A percentile compares a stretch with the other conserved stretches of the same genome.
These are phyloP conservation scores for Linyphia triangularis DNA, from an alignment of 2,888 invertebrate species.

Conservation along the genomic window DNA sequence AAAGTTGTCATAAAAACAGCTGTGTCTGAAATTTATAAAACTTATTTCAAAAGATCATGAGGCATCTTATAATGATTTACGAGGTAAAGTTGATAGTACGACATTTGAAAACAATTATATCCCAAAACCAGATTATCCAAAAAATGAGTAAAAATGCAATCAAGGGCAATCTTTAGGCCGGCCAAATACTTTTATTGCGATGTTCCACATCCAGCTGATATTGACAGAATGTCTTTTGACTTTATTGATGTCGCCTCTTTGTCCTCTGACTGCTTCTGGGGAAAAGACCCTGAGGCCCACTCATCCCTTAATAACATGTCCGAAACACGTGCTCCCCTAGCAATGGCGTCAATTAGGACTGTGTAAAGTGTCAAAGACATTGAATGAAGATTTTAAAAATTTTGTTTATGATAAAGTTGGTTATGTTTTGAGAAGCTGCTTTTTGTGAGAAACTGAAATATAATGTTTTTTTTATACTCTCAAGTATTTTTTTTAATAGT, in stretches of 20 bases:
- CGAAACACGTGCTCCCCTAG: constrained; percentile 36
- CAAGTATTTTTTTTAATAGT: no score
- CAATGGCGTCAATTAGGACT: constrained; percentile 27
- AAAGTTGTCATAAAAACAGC: no score
- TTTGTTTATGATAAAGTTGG: background rate
- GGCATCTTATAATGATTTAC: no score
- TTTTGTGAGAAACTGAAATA: no score
- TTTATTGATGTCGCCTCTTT: constrained; percentile 36
- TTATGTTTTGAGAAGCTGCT: no score
- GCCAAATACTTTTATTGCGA: constrained; percentile 19
- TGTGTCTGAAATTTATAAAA: no score
- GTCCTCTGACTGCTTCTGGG: constrained; percentile 8
- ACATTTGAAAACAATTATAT: background rate
- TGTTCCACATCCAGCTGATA: constrained; percentile 35
- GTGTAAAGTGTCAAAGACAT: constrained; percentile 3
- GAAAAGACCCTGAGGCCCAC: constrained; percentile 13
- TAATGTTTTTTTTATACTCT: no score
- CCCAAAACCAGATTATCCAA: background rate
- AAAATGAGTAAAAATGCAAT: background rate
- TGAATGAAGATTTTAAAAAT: background rate
- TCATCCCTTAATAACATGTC: constrained; percentile 59
- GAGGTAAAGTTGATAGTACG: no score
- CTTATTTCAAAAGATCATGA: no score
- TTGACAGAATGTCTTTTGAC: constrained; percentile 33
- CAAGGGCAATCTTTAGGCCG: background rate